These are phyloP conservation scores for Dascyllus trimaculatus DNA, from an alignment of 2,113 vertebrate species.

Conservation along the genomic window DNA sequence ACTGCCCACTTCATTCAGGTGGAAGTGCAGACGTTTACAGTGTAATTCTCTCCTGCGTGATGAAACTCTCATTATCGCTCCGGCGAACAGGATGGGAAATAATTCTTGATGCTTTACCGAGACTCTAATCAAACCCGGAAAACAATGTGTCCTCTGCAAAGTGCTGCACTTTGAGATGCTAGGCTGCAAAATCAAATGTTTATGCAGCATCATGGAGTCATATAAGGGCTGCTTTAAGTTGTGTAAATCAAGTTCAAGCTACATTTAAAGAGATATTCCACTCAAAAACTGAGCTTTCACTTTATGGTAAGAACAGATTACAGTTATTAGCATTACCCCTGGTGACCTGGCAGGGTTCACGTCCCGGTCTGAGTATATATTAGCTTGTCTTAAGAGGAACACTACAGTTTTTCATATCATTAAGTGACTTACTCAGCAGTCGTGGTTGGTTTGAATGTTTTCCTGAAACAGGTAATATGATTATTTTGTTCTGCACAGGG, in stretches of 20 bases:
- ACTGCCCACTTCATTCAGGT: conserved; percentile 50
- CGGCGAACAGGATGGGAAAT: background rate
- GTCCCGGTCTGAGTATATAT: no score
- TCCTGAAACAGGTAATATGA: no score
- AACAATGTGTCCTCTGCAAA: conserved; percentile 25
- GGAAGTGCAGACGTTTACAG: conserved; percentile 44
- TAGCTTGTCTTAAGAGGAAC: no score
- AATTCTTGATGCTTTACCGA: conserved; percentile 20
- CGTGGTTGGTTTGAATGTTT: no score
- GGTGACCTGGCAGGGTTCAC: background rate
- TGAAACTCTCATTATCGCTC: conserved; percentile 31
- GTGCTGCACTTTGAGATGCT: background rate
- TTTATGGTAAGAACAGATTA: background rate
- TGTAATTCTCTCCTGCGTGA: conserved; percentile 27
- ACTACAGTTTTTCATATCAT: no score
- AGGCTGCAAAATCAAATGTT: conserved; percentile 17
- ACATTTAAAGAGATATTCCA: background rate
- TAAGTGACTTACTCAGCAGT: no score
- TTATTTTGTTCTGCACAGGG: no score
- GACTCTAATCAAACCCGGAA: conserved; percentile 28
- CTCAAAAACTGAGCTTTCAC: no score
- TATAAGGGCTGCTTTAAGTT: background rate
- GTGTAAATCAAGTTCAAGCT: background rate
- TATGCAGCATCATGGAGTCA: background rate
- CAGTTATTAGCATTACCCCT: background rate